These are phyloP conservation scores for Palaemon carinicauda DNA, from an alignment of 1,140 invertebrate genomes.

Conservation along the genomic window DNA sequence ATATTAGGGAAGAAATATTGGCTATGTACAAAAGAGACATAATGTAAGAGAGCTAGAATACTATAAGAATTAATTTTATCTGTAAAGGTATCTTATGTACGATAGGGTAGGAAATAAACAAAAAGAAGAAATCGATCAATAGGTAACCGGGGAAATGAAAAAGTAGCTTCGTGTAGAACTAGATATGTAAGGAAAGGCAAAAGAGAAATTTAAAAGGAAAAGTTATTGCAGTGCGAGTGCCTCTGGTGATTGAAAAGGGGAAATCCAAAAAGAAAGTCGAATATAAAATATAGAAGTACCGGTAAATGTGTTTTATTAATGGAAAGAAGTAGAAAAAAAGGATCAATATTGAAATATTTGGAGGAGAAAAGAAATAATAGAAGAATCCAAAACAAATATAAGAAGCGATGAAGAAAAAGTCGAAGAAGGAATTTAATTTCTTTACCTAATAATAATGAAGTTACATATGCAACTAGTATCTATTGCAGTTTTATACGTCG, in stretches of 20 bases:
- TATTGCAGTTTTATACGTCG: too few relatives aligned
- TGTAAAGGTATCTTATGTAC: too few relatives aligned
- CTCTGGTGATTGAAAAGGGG: too few relatives aligned
- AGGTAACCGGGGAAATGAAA: not conserved
- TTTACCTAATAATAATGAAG: not conserved
- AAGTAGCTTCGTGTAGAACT: not conserved
- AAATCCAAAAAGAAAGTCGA: too few relatives aligned
- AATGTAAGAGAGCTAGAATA: not conserved
- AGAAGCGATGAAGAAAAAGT: not conserved
- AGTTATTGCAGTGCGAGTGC: too few relatives aligned
- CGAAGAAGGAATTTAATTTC: not conserved
- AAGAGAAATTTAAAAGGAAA: too few relatives aligned
- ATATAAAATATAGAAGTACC: too few relatives aligned
- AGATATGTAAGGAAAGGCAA: not conserved
- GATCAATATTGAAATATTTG: not conserved
- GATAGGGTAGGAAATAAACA: not conserved
- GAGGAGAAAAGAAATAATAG: not conserved
- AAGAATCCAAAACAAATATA: not conserved
- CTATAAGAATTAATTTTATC: not conserved
- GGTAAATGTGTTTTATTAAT: too few relatives aligned
- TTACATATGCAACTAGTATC: too few relatives aligned
- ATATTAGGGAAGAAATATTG: not conserved
- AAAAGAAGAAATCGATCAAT: not conserved
- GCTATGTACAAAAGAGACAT: not conserved
- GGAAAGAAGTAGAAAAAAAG: not conserved